Base-by-base conservation (phyloP, 2,888 invertebrate species). In the Pharmacophagus antenor region DNA sequence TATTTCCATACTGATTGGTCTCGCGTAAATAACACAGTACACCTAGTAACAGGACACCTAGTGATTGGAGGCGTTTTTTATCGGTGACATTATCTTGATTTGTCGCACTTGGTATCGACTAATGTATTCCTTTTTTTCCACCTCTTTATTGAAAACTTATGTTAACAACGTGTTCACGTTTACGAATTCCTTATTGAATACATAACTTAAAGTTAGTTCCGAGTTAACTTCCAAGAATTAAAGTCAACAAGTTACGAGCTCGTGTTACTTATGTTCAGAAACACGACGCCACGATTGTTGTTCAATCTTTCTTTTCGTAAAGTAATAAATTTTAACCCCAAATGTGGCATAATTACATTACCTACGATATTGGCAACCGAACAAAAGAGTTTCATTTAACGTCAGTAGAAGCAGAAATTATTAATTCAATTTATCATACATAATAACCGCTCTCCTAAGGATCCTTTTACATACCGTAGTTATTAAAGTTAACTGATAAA, bases 1-100 rank as follows among this genome's bases (percentile, higher is more conserved):
- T 93, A 71, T 88, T 88, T 84, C 81, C 87, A 88, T 87, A 86
- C 82, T 85, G 88, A 88, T 88, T 86, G 84, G 77, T 76, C 72
- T 72, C 73, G 79, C 79, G 76, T 83, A 83, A 83, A 84, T 81
- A 82, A 79, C 77, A 79, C 78, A 74, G 79, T 72, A 76, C 76
- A 75, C 70, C 79, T 79, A 72, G 81, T 82, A 84, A 85, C 60
- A 64, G 57, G 73, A 84, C 78, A 82, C 82, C 75, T 62, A 68
- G 73, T 79, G 79, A 82, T 81, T 80, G 79, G 77, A 80, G 73
- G 72, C 69, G 77, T 79, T 80, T 67, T 79, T 81, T 83, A 85
- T 83, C 80, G 74, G 46, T 63, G 73, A 80, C 79, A 79, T 79
- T 79, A 84, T 85, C 85, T 79, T 84, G 83, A 84, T 84, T 84